These are phyloP conservation scores for Lycodopsis pacificus DNA, from an alignment of 2,797 vertebrate genomes.

Conservation along the genomic window DNA sequence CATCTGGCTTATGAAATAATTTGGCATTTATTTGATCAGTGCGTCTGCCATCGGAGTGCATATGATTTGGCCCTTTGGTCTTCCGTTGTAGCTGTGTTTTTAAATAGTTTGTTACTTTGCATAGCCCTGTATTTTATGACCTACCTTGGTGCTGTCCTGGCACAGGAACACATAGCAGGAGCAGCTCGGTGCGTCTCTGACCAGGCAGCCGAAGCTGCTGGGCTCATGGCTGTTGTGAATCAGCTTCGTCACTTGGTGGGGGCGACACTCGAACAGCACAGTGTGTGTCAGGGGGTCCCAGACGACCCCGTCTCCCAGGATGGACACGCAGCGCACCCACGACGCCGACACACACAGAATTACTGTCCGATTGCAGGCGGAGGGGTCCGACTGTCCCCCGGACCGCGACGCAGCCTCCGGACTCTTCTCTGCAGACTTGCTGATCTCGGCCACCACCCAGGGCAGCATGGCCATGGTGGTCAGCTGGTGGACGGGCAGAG, in stretches of 20 bases:
- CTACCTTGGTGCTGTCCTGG: constrained; percentile 80
- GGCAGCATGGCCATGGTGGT: constrained; percentile 97
- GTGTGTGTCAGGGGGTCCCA: constrained; percentile 93
- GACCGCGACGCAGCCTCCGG: background rate
- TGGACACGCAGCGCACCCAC: constrained; percentile 84
- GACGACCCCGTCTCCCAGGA: constrained; percentile 71
- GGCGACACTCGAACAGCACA: constrained; percentile 90
- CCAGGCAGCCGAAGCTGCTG: constrained; percentile 92
- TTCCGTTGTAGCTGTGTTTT: background rate
- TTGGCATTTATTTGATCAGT: background rate
- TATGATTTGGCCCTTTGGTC: background rate
- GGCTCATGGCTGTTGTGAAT: constrained; percentile 96
- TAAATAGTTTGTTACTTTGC: background rate
- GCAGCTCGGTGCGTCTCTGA: constrained; percentile 81
- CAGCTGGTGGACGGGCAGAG: constrained; percentile 87
- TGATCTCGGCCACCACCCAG: constrained; percentile 95
- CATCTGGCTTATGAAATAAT: background rate
- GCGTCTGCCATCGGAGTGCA: background rate
- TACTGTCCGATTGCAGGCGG: constrained; percentile 45
- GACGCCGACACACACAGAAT: constrained; percentile 86
- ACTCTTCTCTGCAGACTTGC: constrained; percentile 65
- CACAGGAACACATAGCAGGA: constrained; percentile 94
- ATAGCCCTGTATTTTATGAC: background rate
- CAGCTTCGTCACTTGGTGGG: constrained; percentile 90
- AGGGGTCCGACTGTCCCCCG: background rate